Base-by-base conservation (phyloP, 2,113 vertebrate species). In the Nibea coibor region DNA sequence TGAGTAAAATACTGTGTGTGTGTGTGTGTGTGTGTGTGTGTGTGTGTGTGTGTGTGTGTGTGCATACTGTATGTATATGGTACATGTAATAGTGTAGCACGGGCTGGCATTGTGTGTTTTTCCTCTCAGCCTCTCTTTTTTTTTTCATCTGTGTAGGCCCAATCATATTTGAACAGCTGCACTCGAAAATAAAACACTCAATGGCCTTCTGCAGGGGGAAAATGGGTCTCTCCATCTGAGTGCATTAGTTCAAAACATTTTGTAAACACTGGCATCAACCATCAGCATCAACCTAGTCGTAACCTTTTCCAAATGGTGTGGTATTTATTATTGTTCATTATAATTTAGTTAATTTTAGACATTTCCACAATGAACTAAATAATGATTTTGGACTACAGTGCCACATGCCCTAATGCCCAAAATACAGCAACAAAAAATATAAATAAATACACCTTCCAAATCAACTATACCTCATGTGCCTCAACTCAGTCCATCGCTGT, bases 91-190 rank as follows among this genome's bases (percentile, higher is more conserved):
- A 39, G 35, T 39, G 35, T 43, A 59, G 48, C 50, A 75, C 57
- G 15, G 56, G 48, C 28, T 73, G 65, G 50, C 42, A 78, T 80
- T 90, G 82, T 82, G 69, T 90, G 84, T 86, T 88, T 90, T 83
- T 88, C 66, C 85, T 85, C 69, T 4, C 2, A 78, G 70, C 48
- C 48, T 66, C 24, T 31, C 54, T 82, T 81, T 66, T 71, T 45
- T 87, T 80, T 69, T 80, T 82, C 80, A 87, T 92, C 89, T 82
- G 78, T 78, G 75, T 72, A 91, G 80, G 65, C 88, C 82, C 77
- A 90, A 90, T 92, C 83, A 82, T 93, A 92, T 94, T 94, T 94
- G 88, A 94, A 94, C 92, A 94, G 93, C 93, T 92, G 91, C 89
- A 90, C 78, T 89, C 59, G n/a, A 90, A 92, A 92, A 87, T 79